Percentiles rank a stretch among this genome's conserved stretches.
phyloP scores from a whole-genome alignment of 2,888 invertebrate genomes.

The Pycnomerus fuliginosus region DNA sequence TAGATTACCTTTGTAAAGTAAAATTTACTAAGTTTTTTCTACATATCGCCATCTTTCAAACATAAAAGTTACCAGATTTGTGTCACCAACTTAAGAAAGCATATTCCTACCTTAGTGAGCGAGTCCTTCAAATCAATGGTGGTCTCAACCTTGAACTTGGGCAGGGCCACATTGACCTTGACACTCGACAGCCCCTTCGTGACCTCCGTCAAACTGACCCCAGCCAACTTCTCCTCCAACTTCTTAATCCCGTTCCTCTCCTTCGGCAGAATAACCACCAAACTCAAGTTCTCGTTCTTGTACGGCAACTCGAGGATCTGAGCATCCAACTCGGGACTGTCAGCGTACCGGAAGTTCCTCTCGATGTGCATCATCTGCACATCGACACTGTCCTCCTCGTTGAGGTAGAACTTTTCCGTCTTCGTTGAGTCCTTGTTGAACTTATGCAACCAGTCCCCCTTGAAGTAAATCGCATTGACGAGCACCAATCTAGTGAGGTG shows the following conservation, averaged over 20 bases:
- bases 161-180: constrained; percentile 67
- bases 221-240: constrained; percentile 61
- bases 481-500: constrained; percentile 64
- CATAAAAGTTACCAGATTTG: too few species aligned
- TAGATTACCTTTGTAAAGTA: too few species aligned
- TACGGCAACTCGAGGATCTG: constrained; percentile 70
- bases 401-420: constrained; percentile 64
- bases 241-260: constrained; percentile 61
- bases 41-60: too few species aligned
- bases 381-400: constrained; percentile 54
- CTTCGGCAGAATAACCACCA: constrained; percentile 73
- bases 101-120: constrained; percentile 64
- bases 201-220: constrained; percentile 56
- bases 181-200: constrained; percentile 48
- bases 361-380: constrained; percentile 70
- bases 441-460: constrained; percentile 67
- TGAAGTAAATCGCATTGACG: constrained; percentile 82
- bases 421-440: constrained; percentile 62
- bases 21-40: too few species aligned
- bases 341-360: constrained; percentile 54
- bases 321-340: constrained; percentile 56
- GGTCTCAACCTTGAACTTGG: constrained; percentile 79
- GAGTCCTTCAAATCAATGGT: constrained; percentile 61
- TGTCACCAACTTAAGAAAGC: too few species aligned
- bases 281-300: constrained; percentile 62